phyloP scores from a whole-genome alignment of 2,888 invertebrate genomes.

The Allygus modestus region DNA sequence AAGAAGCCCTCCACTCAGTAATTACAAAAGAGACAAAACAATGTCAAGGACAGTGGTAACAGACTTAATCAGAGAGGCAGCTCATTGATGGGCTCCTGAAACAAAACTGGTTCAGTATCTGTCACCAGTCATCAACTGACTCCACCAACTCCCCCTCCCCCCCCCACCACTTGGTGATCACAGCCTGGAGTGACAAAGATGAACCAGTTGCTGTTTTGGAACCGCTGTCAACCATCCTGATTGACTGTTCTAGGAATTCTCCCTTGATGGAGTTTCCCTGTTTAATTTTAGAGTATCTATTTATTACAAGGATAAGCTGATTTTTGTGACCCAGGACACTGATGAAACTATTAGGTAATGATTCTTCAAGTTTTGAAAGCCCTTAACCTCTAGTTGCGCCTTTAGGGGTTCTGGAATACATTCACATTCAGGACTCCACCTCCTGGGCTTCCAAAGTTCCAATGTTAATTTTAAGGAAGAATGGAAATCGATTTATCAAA shows the following conservation, averaged over 20 bases:
- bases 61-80: neutral
- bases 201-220: neutral
- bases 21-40: constrained; percentile 18
- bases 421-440: no score
- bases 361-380: no score
- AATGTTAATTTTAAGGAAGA: no score
- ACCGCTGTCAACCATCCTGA: neutral
- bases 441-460: no score
- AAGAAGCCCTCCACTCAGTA: no score
- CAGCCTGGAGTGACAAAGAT: constrained; percentile 1
- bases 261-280: constrained; percentile 2
- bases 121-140: neutral
- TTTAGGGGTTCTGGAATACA: no score
- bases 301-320: no score
- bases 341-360: no score
- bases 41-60: neutral
- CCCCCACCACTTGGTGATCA: neutral
- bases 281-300: constrained; percentile 17
- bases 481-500: no score
- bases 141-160: neutral
- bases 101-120: constrained; percentile 37
- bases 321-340: no score
- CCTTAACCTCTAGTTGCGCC: no score
- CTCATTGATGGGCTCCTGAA: constrained; percentile 6
- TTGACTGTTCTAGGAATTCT: neutral